phyloP scores from a whole-genome alignment of 2,797 vertebrate genomes.

The Malurus leucopterus region DNA sequence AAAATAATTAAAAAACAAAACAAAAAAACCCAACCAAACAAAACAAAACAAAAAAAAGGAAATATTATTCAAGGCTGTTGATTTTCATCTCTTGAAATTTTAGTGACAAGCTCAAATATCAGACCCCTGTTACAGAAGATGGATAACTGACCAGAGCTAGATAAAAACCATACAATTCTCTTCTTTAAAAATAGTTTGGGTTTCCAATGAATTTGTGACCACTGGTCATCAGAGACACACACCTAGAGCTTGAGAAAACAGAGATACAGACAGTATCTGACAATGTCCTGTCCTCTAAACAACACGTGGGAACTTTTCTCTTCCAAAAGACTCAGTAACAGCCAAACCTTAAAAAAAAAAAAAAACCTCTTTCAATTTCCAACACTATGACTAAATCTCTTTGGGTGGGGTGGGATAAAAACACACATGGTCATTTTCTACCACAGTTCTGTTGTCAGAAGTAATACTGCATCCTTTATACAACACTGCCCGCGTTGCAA shows the following conservation, averaged over 20 bases:
- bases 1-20: conserved; percentile 56
- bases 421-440: conserved; percentile 47
- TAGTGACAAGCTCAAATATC: conserved; percentile 54
- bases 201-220: conserved; percentile 21
- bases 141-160: conserved; percentile 52
- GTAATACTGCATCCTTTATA: conserved; percentile 71
- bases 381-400: conserved; percentile 43
- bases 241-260: background rate
- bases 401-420: conserved; percentile 38
- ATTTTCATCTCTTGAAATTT: conserved; percentile 57
- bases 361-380: conserved; percentile 2
- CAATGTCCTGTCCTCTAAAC: conserved; percentile 11
- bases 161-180: conserved; percentile 48
- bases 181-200: conserved; percentile 41
- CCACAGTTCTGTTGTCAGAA: conserved; percentile 42
- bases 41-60: conserved; percentile 22
- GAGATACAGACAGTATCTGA: conserved; percentile 19
- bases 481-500: conserved; percentile 48
- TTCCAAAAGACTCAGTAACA: conserved; percentile 42
- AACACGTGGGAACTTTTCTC: background rate
- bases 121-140: conserved; percentile 58
- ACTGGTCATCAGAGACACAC: conserved; percentile 2
- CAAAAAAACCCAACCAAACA: background rate
- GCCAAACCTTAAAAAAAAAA: conserved; percentile 1
- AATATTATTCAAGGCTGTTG: conserved; percentile 58